phyloP scores from a whole-genome alignment of 2,797 vertebrate genomes.

The Onychomys arenicola region DNA sequence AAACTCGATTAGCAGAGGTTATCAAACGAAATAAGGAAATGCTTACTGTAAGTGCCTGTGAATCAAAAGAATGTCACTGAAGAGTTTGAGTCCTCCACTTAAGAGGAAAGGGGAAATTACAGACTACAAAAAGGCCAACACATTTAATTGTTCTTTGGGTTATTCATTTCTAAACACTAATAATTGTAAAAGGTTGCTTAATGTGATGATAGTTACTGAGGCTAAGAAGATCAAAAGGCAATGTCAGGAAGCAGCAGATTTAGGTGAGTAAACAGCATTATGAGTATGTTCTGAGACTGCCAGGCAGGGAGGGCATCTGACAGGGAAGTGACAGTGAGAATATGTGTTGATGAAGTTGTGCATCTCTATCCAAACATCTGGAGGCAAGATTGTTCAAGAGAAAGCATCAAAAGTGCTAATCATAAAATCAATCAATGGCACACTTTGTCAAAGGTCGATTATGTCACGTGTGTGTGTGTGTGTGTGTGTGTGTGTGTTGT shows the following conservation, averaged over 20 bases:
- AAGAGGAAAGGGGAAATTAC: conserved; percentile 80
- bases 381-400: background rate
- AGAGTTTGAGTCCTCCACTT: conserved; percentile 78
- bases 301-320: background rate
- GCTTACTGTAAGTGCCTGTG: conserved; percentile 80
- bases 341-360: background rate
- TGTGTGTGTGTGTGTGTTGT: background rate
- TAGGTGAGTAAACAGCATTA: conserved; percentile 69
- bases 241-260: conserved; percentile 75
- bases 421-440: background rate
- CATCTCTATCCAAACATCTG: background rate
- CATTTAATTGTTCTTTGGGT: conserved; percentile 79
- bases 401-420: background rate
- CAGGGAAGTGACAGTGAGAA: background rate
- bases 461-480: background rate
- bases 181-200: conserved; percentile 83
- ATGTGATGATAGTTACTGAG: conserved; percentile 83
- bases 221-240: conserved; percentile 78
- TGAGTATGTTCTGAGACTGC: conserved; percentile 27
- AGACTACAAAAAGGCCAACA: conserved; percentile 71
- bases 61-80: conserved; percentile 79
- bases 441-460: background rate
- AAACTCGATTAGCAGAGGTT: conserved; percentile 81
- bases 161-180: conserved; percentile 82
- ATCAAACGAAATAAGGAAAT: conserved; percentile 80